Evolutionary conservation across 2,113 vertebrate genomes (phyloP).

Genomic region (Pseudonaja textilis): DNA sequence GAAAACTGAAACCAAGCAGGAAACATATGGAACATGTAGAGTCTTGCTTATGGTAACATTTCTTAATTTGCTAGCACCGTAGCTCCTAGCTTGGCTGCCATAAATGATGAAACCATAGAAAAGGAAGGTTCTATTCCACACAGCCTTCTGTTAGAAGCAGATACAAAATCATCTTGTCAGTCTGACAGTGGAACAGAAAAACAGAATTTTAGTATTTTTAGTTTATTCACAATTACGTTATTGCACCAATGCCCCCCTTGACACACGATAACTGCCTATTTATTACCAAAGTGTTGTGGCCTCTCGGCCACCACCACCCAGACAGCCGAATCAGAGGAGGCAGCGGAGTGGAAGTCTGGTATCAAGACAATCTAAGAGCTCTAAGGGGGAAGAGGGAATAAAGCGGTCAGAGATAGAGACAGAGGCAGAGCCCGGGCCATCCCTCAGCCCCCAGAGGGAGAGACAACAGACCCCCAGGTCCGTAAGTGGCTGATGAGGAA

Average conservation of each 20-base stretch:
- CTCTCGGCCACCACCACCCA: fast-evolving
- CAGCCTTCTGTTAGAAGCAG: background rate
- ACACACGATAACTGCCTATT: slow-evolving; percentile 63
- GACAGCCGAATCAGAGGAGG: too few relatives aligned
- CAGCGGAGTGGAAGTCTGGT: too few relatives aligned
- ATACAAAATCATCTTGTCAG: background rate
- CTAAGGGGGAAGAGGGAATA: too few relatives aligned
- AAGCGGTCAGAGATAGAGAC: too few relatives aligned
- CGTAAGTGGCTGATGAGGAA: too few relatives aligned
- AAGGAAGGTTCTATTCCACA: background rate
- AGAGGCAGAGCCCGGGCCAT: too few relatives aligned
- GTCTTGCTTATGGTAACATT: background rate
- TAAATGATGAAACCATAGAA: background rate
- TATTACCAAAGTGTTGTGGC: slow-evolving; percentile 43
- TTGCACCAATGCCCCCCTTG: slow-evolving; percentile 76
- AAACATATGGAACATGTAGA: background rate
- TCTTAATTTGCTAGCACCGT: background rate
- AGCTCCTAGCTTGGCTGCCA: background rate
- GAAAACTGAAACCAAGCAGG: background rate
- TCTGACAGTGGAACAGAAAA: background rate
- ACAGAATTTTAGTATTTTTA: background rate
- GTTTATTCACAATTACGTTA: slow-evolving; percentile 60
- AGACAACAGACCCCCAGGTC: too few relatives aligned
- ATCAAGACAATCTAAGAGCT: too few relatives aligned
- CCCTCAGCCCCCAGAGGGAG: too few relatives aligned